phyloP scores from a whole-genome alignment of 2,113 vertebrate species.

The Centropus bengalensis region DNA sequence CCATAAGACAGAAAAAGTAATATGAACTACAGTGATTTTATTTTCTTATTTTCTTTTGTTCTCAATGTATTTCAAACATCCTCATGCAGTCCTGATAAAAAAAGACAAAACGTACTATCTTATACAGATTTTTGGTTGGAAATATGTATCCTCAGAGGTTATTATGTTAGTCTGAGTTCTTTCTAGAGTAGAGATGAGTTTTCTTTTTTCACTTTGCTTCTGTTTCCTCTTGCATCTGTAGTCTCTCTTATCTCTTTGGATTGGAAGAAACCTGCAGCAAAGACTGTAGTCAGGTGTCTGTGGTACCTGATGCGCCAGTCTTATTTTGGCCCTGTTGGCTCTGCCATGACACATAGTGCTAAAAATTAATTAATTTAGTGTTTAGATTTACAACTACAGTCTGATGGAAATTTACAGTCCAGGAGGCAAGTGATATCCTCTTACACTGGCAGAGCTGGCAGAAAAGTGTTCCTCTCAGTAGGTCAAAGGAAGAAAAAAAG shows the following conservation, averaged over 20 bases:
- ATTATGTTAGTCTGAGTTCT: background rate
- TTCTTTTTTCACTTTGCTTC: background rate
- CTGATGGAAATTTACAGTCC: conserved; percentile 42
- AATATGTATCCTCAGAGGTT: background rate
- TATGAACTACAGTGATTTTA: background rate
- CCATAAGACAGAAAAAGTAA: background rate
- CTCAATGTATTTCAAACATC: background rate
- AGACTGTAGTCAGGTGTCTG: background rate
- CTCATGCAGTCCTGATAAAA: background rate
- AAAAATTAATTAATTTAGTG: conserved; percentile 57
- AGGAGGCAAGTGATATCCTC: conserved; percentile 15
- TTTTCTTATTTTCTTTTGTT: background rate
- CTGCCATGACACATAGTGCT: conserved; percentile 25
- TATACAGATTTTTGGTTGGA: background rate
- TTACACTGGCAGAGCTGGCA: conserved; percentile 20
- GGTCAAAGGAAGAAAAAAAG: conserved; percentile 9
- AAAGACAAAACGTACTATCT: background rate
- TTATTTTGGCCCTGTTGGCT: background rate
- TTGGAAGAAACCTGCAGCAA: background rate
- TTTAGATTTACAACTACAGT: conserved; percentile 53
- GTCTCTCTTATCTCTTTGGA: background rate
- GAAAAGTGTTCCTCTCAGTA: background rate
- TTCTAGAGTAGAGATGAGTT: background rate
- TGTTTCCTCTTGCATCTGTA: background rate
- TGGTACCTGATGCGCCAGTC: background rate